Evolutionary conservation across 2,113 vertebrate genomes (phyloP).

Genomic region (Diphyllodes magnificus): DNA sequence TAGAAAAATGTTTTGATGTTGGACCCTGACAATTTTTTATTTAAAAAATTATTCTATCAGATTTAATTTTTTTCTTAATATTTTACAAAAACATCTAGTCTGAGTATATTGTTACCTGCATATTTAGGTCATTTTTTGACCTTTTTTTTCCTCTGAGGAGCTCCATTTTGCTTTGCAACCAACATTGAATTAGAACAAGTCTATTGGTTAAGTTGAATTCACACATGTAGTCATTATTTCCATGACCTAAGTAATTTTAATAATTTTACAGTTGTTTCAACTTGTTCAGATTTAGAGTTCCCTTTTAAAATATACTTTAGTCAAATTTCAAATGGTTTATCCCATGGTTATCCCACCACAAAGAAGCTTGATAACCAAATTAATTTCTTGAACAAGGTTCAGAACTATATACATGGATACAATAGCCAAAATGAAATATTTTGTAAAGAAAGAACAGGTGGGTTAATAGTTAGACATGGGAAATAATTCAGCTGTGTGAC

Average conservation of each 20-base stretch:
- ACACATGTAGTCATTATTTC: background rate
- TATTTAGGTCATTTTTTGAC: background rate
- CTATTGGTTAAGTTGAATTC: background rate
- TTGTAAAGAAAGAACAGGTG: background rate
- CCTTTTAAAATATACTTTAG: background rate
- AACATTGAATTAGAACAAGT: background rate
- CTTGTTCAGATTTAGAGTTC: background rate
- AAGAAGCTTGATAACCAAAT: background rate
- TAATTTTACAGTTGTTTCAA: background rate
- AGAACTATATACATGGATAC: background rate
- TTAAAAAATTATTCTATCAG: background rate
- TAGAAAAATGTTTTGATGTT: background rate
- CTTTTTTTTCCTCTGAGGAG: background rate
- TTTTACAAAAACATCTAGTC: background rate
- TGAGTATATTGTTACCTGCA: background rate
- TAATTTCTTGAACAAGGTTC: background rate
- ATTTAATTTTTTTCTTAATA: background rate
- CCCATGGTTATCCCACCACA: background rate
- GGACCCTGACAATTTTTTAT: background rate
- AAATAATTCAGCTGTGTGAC: background rate
- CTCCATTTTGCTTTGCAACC: background rate
- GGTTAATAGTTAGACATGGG: background rate
- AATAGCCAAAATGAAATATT: background rate
- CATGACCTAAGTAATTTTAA: background rate
- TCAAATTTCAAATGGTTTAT: background rate